Conservation (phyloP, 2,113 vertebrate species). For the Oostethus manadensis region DNA sequence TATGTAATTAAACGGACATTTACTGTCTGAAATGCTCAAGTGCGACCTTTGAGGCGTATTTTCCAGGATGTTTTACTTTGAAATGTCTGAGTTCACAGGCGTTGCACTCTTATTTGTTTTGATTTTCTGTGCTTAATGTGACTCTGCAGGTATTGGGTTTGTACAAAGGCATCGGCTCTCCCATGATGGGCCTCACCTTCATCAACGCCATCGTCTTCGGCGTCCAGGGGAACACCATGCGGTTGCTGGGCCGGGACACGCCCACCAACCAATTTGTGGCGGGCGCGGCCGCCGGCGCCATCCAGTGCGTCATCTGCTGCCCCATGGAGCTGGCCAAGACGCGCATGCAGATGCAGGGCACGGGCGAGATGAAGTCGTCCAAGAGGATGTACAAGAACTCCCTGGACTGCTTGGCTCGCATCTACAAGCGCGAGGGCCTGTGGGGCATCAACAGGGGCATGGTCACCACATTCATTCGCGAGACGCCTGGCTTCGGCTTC, state of each 20-base stretch:
- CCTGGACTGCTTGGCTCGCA: slow-evolving; percentile 86
- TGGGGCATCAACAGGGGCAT: slow-evolving; percentile 87
- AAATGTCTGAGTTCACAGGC: not conserved
- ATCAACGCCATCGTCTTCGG: slow-evolving; percentile 97
- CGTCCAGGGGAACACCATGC: slow-evolving; percentile 88
- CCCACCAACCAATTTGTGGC: slow-evolving; percentile 92
- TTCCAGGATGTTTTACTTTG: too few relatives aligned
- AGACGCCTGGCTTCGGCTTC: slow-evolving; percentile 91
- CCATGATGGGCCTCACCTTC: slow-evolving; percentile 98
- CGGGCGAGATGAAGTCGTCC: slow-evolving; percentile 79
- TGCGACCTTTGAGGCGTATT: too few relatives aligned
- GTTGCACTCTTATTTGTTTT: not conserved
- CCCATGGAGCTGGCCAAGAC: slow-evolving; percentile 98
- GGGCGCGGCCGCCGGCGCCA: slow-evolving; percentile 84
- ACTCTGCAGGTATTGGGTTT: slow-evolving; percentile 79
- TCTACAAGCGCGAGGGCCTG: slow-evolving; percentile 86
- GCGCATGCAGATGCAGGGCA: slow-evolving; percentile 92
- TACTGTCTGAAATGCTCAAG: too few relatives aligned
- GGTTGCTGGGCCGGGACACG: slow-evolving; percentile 81
- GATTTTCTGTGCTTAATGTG: slow-evolving; percentile 13
- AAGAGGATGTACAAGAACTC: slow-evolving; percentile 88
- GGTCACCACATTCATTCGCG: slow-evolving; percentile 85
- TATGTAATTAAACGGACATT: too few relatives aligned
- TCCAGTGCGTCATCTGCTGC: slow-evolving; percentile 93
- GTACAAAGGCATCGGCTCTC: slow-evolving; percentile 95